phyloP scores from a whole-genome alignment of 2,797 vertebrate genomes.

The Aselliscus stoliczkanus region DNA sequence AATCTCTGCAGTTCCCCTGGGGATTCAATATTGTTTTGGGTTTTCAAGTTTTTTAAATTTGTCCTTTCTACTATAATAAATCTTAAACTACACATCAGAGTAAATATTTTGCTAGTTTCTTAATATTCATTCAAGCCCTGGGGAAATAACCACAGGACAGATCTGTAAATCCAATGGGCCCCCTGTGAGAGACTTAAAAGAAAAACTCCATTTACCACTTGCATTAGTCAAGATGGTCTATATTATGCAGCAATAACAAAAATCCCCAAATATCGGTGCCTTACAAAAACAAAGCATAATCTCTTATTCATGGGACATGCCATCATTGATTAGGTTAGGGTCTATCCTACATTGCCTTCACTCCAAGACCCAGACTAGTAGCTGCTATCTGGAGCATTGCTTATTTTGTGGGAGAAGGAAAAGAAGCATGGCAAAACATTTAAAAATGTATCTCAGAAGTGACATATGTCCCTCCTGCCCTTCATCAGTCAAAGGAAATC shows the following conservation, averaged over 20 bases:
- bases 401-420: background rate
- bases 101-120: background rate
- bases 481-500: background rate
- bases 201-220: background rate
- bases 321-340: background rate
- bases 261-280: background rate
- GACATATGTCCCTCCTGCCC: background rate
- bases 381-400: background rate
- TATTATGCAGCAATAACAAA: background rate
- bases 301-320: background rate
- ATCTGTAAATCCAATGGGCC: background rate
- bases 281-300: background rate
- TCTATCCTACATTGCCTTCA: background rate
- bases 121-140: background rate
- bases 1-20: background rate
- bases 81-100: background rate
- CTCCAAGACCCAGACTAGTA: background rate
- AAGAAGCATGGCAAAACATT: background rate
- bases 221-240: background rate
- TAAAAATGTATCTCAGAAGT: background rate
- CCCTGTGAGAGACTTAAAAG: background rate
- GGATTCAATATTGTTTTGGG: background rate
- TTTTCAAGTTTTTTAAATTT: background rate
- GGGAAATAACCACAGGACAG: background rate
- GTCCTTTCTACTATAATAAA: background rate